These are phyloP conservation scores for Montipora capricornis DNA, from an alignment of 64 coral and sea anemone genomes.

Conservation along the genomic window DNA sequence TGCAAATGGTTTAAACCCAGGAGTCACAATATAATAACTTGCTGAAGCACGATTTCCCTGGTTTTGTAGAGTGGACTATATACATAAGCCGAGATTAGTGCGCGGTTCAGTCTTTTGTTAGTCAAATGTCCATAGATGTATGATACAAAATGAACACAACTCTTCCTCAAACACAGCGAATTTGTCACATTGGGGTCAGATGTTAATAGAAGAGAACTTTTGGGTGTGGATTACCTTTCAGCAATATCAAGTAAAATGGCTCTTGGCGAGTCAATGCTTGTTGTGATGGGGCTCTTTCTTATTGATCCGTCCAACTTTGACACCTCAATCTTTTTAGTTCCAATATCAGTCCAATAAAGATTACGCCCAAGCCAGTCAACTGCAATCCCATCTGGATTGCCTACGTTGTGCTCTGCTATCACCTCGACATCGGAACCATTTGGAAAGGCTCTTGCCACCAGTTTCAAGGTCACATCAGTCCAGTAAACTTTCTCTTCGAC, in stretches of 20 bases:
- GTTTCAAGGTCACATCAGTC: conserved; percentile 35
- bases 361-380: conserved; percentile 58
- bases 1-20: too few relatives aligned
- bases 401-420: conserved; percentile 10
- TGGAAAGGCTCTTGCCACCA: conserved; percentile 27
- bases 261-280: conserved; percentile 65
- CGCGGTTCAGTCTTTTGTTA: too few relatives aligned
- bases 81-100: too few relatives aligned
- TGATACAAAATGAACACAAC: too few relatives aligned
- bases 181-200: too few relatives aligned
- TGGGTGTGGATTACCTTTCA: conserved; percentile 44
- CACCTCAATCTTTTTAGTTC: conserved; percentile 73
- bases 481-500: conserved; percentile 59
- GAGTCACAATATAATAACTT: too few relatives aligned
- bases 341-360: conserved; percentile 78
- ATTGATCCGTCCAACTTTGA: conserved; percentile 62
- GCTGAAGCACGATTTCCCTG: too few relatives aligned
- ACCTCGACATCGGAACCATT: conserved; percentile 57
- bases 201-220: neutral
- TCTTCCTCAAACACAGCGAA: too few relatives aligned
- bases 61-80: too few relatives aligned
- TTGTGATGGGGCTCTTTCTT: conserved; percentile 48
- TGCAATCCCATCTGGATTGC: conserved; percentile 62
- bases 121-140: too few relatives aligned
- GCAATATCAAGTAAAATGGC: conserved; percentile 52